A percentile compares a stretch with the other conserved stretches of the same genome.
phyloP scores from a whole-genome alignment of 2,797 vertebrate genomes.

The Antrozous pallidus region DNA sequence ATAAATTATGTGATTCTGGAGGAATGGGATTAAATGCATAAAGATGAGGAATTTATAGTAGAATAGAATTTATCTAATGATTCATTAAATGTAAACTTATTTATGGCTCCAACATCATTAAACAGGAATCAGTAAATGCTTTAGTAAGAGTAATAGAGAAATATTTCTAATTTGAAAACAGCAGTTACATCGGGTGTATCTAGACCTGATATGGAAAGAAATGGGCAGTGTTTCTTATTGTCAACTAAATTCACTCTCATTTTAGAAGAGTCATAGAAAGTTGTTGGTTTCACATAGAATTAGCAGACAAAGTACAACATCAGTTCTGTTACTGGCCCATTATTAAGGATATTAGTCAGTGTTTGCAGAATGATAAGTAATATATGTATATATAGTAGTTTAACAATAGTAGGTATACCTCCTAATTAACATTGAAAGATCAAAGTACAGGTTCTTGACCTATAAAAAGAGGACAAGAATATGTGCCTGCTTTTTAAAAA shows the following conservation, averaged over 20 bases:
- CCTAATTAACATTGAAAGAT: not conserved
- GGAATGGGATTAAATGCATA: conserved; percentile 49
- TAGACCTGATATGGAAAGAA: not conserved
- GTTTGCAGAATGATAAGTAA: conserved; percentile 2
- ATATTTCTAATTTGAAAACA: conserved; percentile 47
- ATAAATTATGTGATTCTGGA: conserved; percentile 39
- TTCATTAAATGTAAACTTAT: conserved; percentile 55
- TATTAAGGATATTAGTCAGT: not conserved
- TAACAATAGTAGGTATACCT: not conserved
- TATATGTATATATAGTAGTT: not conserved
- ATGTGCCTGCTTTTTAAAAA: not conserved
- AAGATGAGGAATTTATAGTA: conserved; percentile 54
- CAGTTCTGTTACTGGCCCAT: not conserved
- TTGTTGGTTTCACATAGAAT: not conserved
- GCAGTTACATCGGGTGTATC: not conserved
- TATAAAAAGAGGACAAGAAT: not conserved
- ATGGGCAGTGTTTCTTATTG: not conserved
- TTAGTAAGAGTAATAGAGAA: conserved; percentile 57
- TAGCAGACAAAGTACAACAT: not conserved
- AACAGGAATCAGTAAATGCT: conserved; percentile 47
- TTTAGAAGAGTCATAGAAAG: conserved; percentile 4
- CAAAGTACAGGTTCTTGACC: conserved; percentile 6
- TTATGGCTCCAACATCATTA: conserved; percentile 56
- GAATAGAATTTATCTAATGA: conserved; percentile 1
- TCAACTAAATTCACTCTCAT: not conserved